Percentiles rank a stretch among this genome's conserved stretches.
Evolutionary conservation across 2,888 invertebrate genomes (phyloP).

Genomic region (Drosophila buzzatii): DNA sequence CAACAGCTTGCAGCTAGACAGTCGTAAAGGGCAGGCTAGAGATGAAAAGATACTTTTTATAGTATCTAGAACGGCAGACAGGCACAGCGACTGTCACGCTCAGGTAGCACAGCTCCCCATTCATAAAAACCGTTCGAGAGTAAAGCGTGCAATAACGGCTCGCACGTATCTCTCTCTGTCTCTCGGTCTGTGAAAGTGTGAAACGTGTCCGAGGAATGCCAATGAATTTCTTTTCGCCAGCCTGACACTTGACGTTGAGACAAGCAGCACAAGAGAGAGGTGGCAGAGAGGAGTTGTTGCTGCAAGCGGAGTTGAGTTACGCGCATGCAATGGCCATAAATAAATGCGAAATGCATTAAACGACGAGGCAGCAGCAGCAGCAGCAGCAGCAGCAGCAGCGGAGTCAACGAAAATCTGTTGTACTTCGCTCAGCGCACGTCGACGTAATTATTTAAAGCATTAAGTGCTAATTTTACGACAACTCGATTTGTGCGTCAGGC

Average conservation of each 20-base stretch:
- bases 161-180: constrained; percentile 39
- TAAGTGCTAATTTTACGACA: constrained; percentile 82
- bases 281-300: background rate
- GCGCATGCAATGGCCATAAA: constrained; percentile 77
- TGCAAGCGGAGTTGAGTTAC: constrained; percentile 68
- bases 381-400: constrained; percentile 38
- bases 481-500: constrained; percentile 79
- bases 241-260: constrained; percentile 78
- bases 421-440: constrained; percentile 68
- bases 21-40: constrained; percentile 8
- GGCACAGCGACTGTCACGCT: constrained; percentile 17
- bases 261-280: constrained; percentile 18
- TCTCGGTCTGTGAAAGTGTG: constrained; percentile 67
- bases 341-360: constrained; percentile 81
- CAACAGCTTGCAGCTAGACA: constrained; percentile 21
- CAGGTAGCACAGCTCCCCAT: constrained; percentile 57
- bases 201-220: constrained; percentile 77
- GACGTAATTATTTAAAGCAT: constrained; percentile 81
- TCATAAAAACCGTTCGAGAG: constrained; percentile 58
- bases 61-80: constrained; percentile 13
- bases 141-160: constrained; percentile 18
- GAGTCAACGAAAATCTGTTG: constrained; percentile 36
- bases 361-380: constrained; percentile 52
- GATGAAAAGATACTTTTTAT: constrained; percentile 43
- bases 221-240: constrained; percentile 67